Conservation (phyloP, 2,888 invertebrate genomes). For the Corythucha ciliata region DNA sequence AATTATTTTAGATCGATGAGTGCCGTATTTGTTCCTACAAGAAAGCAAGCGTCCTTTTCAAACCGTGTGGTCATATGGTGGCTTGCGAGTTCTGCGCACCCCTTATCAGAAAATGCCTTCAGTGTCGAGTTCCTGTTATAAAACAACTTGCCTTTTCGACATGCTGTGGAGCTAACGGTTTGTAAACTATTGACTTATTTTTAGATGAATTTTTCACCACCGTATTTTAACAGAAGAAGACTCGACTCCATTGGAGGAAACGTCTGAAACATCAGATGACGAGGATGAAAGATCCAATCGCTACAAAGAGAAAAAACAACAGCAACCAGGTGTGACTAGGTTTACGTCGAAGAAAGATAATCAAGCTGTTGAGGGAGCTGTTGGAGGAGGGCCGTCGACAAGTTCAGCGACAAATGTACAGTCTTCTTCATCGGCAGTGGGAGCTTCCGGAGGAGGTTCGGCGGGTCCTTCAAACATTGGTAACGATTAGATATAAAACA, state of each 20-base stretch:
- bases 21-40: slow-evolving; percentile 94
- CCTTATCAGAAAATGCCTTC: slow-evolving; percentile 95
- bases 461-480: slow-evolving; percentile 19
- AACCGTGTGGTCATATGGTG: slow-evolving; percentile 92
- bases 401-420: no score
- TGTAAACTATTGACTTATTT: not conserved
- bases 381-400: not conserved
- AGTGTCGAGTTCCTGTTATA: slow-evolving; percentile 81
- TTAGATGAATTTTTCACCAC: not conserved
- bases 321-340: slow-evolving; percentile 19
- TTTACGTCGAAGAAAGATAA: slow-evolving; percentile 23
- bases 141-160: slow-evolving; percentile 51
- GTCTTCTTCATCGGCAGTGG: slow-evolving; percentile 14
- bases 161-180: slow-evolving; percentile 48
- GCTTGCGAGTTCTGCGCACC: slow-evolving; percentile 84
- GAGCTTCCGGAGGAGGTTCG: slow-evolving; percentile 14
- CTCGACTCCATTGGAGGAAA: slow-evolving; percentile 19
- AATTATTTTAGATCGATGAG: slow-evolving; percentile 52
- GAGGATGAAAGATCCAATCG: slow-evolving; percentile 25
- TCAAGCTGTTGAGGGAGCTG: slow-evolving; percentile 17
- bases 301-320: slow-evolving; percentile 16
- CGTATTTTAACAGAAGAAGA: slow-evolving; percentile 27
- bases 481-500: not conserved
- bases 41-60: slow-evolving; percentile 83
- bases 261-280: slow-evolving; percentile 28